These are phyloP conservation scores for Parazoanthus darwini DNA, from an alignment of 92 coral and sea anemone species.

Conservation along the genomic window DNA sequence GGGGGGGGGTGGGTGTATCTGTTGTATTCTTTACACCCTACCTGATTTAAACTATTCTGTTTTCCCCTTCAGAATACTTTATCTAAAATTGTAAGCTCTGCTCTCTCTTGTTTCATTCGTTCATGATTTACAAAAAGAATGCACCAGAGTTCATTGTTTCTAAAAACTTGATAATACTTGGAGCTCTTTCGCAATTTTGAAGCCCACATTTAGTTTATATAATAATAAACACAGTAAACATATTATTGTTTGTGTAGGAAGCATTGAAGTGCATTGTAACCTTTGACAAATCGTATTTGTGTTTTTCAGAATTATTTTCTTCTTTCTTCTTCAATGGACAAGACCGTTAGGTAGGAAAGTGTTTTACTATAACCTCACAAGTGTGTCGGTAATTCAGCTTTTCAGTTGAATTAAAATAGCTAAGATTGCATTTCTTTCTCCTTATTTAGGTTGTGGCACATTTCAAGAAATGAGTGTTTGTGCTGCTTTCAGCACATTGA, in stretches of 20 bases:
- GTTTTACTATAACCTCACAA: neutral
- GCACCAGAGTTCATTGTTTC: neutral
- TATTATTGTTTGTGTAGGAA: neutral
- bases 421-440: neutral
- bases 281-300: neutral
- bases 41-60: neutral
- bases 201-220: neutral
- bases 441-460: conserved; percentile 89
- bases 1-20: neutral
- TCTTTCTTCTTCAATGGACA: conserved; percentile 98
- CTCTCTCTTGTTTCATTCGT: neutral
- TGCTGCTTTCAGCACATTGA: conserved; percentile 99
- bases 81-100: neutral
- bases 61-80: neutral
- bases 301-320: conserved; percentile 90
- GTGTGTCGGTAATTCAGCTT: neutral
- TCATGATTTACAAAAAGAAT: neutral
- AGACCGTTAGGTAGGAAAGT: conserved; percentile 86
- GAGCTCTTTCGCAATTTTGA: neutral
- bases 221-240: neutral
- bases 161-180: neutral
- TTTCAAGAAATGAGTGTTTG: conserved; percentile 93
- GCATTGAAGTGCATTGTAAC: neutral
- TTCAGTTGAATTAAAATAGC: neutral
- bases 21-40: neutral